These are phyloP conservation scores for Anodontia alba DNA, from an alignment of 2,888 invertebrate species.

Conservation along the genomic window DNA sequence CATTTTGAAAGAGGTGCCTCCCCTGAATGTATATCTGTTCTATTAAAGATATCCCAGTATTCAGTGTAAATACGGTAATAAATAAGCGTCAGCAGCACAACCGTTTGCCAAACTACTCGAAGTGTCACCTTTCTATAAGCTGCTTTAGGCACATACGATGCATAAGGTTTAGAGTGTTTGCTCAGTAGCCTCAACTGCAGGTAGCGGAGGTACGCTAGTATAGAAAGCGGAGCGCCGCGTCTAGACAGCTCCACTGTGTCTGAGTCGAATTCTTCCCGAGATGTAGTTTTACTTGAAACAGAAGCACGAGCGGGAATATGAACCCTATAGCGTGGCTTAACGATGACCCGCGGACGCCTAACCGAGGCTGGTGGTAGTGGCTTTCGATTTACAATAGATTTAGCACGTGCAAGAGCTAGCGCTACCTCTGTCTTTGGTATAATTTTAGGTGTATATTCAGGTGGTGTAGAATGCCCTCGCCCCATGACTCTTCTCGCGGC, in stretches of 20 bases:
- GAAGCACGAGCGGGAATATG: slow-evolving; percentile 22
- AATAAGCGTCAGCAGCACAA: slow-evolving; percentile 1
- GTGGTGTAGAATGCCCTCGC: slow-evolving; percentile 63
- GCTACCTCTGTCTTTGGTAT: slow-evolving; percentile 54
- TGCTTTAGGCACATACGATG: slow-evolving; percentile 46
- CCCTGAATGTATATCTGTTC: too few species aligned
- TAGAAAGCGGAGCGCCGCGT: slow-evolving; percentile 65
- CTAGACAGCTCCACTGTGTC: slow-evolving; percentile 44
- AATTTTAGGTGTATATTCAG: slow-evolving; percentile 23
- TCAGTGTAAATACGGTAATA: too few species aligned
- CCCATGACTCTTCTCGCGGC: slow-evolving; percentile 70
- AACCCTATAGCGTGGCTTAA: slow-evolving; percentile 52
- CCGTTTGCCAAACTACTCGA: slow-evolving; percentile 3
- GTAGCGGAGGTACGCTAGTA: slow-evolving; percentile 62
- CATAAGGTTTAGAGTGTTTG: slow-evolving; percentile 39
- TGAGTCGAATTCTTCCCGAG: slow-evolving; percentile 2
- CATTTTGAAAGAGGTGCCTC: too few species aligned
- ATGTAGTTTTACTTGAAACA: neutral
- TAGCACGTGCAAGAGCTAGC: slow-evolving; percentile 63
- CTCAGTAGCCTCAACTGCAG: slow-evolving; percentile 45
- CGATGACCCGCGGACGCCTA: slow-evolving; percentile 42
- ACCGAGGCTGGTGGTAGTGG: slow-evolving; percentile 62
- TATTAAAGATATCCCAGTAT: too few species aligned
- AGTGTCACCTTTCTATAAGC: slow-evolving; percentile 60
- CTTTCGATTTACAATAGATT: slow-evolving; percentile 48